Percentiles rank a stretch among this genome's conserved stretches.
Conservation (phyloP, 2,888 invertebrate species). For the Elegia similella region DNA sequence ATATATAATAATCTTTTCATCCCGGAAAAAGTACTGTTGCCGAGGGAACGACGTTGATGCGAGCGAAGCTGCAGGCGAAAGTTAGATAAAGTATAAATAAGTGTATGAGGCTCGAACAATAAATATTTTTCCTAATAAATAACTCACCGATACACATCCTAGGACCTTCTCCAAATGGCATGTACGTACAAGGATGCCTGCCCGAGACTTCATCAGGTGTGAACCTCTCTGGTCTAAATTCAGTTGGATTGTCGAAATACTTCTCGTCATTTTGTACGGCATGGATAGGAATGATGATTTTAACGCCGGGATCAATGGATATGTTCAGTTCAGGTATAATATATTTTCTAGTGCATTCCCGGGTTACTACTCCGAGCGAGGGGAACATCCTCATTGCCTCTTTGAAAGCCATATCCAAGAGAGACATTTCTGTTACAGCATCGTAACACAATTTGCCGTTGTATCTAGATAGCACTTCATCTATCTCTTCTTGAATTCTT, state of each 20-base stretch:
- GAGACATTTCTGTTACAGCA: constrained; percentile 50
- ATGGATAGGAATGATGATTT: constrained; percentile 52
- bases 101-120: too few species aligned
- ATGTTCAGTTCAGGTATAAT: constrained; percentile 46
- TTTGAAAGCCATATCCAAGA: constrained; percentile 49
- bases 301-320: constrained; percentile 54
- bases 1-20: too few species aligned
- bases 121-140: too few species aligned
- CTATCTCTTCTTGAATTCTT: constrained; percentile 58
- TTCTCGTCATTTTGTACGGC: constrained; percentile 56
- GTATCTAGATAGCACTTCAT: constrained; percentile 46
- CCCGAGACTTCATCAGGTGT: constrained; percentile 27
- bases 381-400: constrained; percentile 57
- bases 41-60: too few species aligned
- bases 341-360: constrained; percentile 45
- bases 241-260: constrained; percentile 51
- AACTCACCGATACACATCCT: constrained; percentile 55
- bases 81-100: too few species aligned
- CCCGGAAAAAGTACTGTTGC: too few species aligned
- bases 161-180: constrained; percentile 61
- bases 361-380: constrained; percentile 45
- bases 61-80: too few species aligned
- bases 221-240: constrained; percentile 54
- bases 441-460: constrained; percentile 56
- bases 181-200: constrained; percentile 40